Percentiles rank a stretch among this genome's conserved stretches.
Evolutionary conservation across 2,888 invertebrate genomes (phyloP).

Genomic region (Myopa testacea): DNA sequence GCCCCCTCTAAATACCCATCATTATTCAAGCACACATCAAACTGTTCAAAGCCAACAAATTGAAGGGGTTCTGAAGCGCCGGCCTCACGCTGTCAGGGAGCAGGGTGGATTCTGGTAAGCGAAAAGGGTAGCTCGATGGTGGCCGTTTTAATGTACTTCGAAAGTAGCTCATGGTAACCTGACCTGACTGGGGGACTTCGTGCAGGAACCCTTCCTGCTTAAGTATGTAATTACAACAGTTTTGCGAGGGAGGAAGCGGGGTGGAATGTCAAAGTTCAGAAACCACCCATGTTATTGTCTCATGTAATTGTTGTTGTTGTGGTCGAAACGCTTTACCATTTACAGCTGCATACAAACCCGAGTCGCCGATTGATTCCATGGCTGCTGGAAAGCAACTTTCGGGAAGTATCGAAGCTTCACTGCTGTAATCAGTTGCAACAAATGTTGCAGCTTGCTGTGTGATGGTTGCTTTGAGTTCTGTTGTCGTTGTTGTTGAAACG

Average conservation of each 20-base stretch:
- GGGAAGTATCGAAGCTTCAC: too few relatives aligned
- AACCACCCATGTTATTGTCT: conserved; percentile 1
- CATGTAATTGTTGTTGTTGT: background rate
- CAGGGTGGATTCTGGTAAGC: too few relatives aligned
- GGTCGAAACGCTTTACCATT: background rate
- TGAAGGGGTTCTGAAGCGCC: background rate
- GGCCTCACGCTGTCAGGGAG: background rate
- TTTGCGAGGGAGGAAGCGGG: too few relatives aligned
- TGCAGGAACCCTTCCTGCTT: background rate
- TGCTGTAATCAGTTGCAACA: background rate
- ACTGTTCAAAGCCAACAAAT: background rate
- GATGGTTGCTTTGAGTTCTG: background rate
- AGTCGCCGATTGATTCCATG: too few relatives aligned
- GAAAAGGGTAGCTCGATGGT: too few relatives aligned
- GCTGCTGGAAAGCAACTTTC: too few relatives aligned
- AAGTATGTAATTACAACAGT: conserved; percentile 17
- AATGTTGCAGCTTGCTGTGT: conserved; percentile 12
- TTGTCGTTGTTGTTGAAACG: background rate
- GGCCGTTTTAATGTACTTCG: too few relatives aligned
- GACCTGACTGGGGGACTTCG: too few relatives aligned
- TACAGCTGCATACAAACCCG: too few relatives aligned
- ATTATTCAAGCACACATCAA: background rate
- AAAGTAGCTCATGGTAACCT: too few relatives aligned
- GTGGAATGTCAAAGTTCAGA: conserved; percentile 2
- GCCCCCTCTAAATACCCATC: background rate